Conservation (phyloP, 1,140 invertebrate species). For the Plectrocnemia conspersa region DNA sequence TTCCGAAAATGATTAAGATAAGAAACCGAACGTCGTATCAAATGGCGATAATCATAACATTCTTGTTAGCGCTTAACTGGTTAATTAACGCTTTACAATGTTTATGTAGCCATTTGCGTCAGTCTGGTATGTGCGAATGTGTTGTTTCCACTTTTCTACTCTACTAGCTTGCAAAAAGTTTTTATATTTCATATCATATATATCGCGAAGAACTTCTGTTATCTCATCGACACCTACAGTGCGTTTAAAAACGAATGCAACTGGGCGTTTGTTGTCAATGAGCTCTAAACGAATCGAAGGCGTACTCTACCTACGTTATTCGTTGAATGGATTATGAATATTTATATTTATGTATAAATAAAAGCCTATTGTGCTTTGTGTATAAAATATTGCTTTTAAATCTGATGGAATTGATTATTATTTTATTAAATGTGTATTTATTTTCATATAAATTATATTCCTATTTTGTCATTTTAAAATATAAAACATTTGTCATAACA, state of each 20-base stretch:
- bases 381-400: too few species aligned
- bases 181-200: not conserved
- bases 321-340: not conserved
- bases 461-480: too few species aligned
- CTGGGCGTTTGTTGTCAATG: not conserved
- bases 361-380: too few species aligned
- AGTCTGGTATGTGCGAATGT: not conserved
- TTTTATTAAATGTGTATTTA: not conserved
- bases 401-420: too few species aligned
- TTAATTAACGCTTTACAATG: not conserved
- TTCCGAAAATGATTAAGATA: too few species aligned
- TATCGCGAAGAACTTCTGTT: not conserved
- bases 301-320: not conserved
- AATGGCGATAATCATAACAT: too few species aligned
- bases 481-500: too few species aligned
- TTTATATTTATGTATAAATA: not conserved
- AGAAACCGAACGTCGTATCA: too few species aligned
- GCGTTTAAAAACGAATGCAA: not conserved
- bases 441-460: not conserved
- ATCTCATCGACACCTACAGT: conserved; percentile 1
- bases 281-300: not conserved
- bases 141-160: not conserved
- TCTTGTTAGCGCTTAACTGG: not conserved
- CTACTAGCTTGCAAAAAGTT: not conserved
- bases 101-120: not conserved